A percentile compares a stretch with the other conserved stretches of the same genome.
These are phyloP conservation scores for Baronia brevicornis DNA, from an alignment of 2,888 invertebrate species.

Conservation along the genomic window DNA sequence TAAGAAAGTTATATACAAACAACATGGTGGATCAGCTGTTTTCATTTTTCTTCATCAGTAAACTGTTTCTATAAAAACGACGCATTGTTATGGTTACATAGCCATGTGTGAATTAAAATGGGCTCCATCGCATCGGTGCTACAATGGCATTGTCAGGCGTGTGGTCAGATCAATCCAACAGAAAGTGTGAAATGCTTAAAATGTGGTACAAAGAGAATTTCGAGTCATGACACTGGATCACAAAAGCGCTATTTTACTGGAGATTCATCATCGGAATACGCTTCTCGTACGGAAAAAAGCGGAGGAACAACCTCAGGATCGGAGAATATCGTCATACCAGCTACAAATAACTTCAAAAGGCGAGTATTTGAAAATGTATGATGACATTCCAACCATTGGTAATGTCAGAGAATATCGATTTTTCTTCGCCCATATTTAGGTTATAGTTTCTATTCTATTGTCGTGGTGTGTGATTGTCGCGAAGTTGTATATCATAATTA, in stretches of 20 bases:
- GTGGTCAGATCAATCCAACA: constrained; percentile 91
- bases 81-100: constrained; percentile 68
- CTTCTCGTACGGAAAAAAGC: constrained; percentile 58
- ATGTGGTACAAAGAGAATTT: constrained; percentile 82
- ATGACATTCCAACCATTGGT: constrained; percentile 40
- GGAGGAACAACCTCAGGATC: constrained; percentile 64
- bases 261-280: constrained; percentile 63
- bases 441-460: constrained; percentile 62
- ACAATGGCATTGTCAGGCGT: constrained; percentile 93
- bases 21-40: constrained; percentile 80
- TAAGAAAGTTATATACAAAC: constrained; percentile 70
- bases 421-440: constrained; percentile 60
- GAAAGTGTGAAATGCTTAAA: constrained; percentile 89
- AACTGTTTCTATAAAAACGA: constrained; percentile 63
- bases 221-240: constrained; percentile 72
- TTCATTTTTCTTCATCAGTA: constrained; percentile 56
- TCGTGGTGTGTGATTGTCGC: constrained; percentile 37
- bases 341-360: constrained; percentile 61
- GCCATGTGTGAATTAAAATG: constrained; percentile 81
- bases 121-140: constrained; percentile 95
- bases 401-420: constrained; percentile 62
- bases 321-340: constrained; percentile 59
- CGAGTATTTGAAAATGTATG: constrained; percentile 39
- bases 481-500: constrained; percentile 55
- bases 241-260: constrained; percentile 49